Percentiles rank a stretch among this genome's conserved stretches.
phyloP scores from a whole-genome alignment of 2,113 vertebrate species.

The Romanogobio albipinnatus region DNA sequence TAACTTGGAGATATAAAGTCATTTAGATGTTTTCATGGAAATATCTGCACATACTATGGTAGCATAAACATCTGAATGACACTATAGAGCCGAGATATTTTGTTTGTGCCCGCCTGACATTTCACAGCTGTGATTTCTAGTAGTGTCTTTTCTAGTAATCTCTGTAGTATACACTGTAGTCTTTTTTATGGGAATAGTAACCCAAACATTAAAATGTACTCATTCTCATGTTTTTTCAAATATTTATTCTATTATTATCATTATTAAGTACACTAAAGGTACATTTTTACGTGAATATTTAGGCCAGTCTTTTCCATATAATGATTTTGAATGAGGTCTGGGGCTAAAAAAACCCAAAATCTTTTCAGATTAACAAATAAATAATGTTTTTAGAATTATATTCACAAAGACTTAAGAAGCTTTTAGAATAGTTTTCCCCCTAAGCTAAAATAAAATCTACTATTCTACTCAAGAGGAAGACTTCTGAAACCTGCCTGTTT shows the following conservation, averaged over 20 bases:
- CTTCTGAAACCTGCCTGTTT: conserved; percentile 31
- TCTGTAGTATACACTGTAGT: neutral
- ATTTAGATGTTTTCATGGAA: conserved; percentile 9
- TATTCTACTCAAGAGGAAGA: neutral
- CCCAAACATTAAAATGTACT: neutral
- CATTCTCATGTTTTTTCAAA: neutral
- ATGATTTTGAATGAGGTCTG: neutral
- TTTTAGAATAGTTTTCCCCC: neutral
- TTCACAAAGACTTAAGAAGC: neutral
- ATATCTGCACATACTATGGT: conserved; percentile 1
- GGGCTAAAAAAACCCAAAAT: neutral
- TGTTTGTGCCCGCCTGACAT: neutral
- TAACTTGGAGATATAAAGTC: conserved; percentile 42
- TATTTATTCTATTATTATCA: neutral
- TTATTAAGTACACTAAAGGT: neutral
- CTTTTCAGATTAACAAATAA: neutral
- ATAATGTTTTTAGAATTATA: neutral
- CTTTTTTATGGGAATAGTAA: neutral
- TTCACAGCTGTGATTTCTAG: neutral
- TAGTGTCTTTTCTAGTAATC: neutral
- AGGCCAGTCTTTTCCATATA: neutral
- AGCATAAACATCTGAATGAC: neutral
- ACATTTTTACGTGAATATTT: neutral
- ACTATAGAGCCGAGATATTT: neutral
- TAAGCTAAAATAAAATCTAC: neutral